phyloP scores from a whole-genome alignment of 2,888 invertebrate genomes.

The Papilio elwesi region DNA sequence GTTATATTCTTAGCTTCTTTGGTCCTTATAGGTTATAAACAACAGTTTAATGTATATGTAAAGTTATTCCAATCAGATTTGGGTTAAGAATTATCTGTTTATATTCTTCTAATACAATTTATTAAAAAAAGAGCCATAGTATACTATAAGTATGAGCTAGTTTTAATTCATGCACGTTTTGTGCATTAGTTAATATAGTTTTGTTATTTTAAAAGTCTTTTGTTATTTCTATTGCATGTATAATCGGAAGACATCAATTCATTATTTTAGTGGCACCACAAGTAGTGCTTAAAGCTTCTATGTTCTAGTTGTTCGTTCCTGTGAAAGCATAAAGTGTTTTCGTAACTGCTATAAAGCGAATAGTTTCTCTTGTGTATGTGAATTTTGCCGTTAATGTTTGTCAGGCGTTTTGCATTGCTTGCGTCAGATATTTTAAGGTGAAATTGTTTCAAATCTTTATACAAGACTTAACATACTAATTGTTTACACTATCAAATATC shows the following conservation, averaged over 20 bases:
- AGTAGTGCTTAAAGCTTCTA: neutral
- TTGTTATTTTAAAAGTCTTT: no score
- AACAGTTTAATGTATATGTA: no score
- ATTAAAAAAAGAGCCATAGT: no score
- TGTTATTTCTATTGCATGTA: neutral
- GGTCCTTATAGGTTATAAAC: no score
- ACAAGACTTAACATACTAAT: neutral
- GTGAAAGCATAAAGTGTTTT: slow-evolving; percentile 9
- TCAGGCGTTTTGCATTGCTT: slow-evolving; percentile 1
- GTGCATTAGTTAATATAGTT: no score
- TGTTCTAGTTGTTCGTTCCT: neutral
- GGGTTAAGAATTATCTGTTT: no score
- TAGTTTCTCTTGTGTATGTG: slow-evolving; percentile 10
- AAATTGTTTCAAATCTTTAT: neutral
- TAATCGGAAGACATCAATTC: neutral
- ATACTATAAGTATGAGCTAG: no score
- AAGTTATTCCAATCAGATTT: no score
- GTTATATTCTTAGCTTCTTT: no score
- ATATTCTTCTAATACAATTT: no score
- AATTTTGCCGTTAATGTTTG: slow-evolving; percentile 5
- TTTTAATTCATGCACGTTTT: no score
- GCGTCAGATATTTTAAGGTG: neutral
- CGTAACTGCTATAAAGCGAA: neutral
- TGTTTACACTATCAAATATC: no score
- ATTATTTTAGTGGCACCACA: neutral